Evolutionary conservation across 1,140 invertebrate genomes (phyloP), one percentile per base, ranked within the genome.

Genomic region (Trichonephila clavipes): DNA sequence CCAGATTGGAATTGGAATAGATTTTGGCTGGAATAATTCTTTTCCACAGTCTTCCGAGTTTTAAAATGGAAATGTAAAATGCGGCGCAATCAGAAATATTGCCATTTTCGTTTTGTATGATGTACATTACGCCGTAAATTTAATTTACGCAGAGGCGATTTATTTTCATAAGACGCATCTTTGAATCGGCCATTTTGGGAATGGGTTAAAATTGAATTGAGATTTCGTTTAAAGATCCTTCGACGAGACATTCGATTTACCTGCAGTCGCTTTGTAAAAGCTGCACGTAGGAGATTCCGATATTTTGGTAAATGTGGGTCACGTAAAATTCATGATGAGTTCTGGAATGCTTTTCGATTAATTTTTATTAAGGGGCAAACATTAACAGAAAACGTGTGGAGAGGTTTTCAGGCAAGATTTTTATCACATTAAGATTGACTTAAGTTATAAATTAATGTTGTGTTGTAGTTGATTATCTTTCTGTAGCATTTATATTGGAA

Each of bases 71-170:
- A 34, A 77, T 40, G 28, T 28, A 34, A 51, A 51, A 28, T 77
- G 72, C 6, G 28, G 14, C 18, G 16, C n/a, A 77, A 77, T 77
- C 72, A 77, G 72, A 77, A 77, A 77, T 77, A 77, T 77, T 77
- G 72, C 28, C 72, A 77, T 77, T 77, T 77, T 18, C 28, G 72
- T 40, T 77, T 77, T 77, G 18, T 77, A 40, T 34, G 34, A 77
- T 5, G 72, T 18, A 18, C 28, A 34, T 77, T 77, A 77, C 34
- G 72, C 10, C 34, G 28, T 40, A 77, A 77, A 77, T 77, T 77
- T 16, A 77, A 77, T 77, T 77, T 69, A 24, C 28, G 4, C 7
- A 77, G 72, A 40, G 28, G 72, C 72, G 72, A 77, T 77, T 77
- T 77, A 77, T 77, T 77, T 77, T 77, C 24, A 18, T 40, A 18